A percentile compares a stretch with the other conserved stretches of the same genome.
phyloP scores from a whole-genome alignment of 2,888 invertebrate genomes.

The Trissoscelio sp. region DNA sequence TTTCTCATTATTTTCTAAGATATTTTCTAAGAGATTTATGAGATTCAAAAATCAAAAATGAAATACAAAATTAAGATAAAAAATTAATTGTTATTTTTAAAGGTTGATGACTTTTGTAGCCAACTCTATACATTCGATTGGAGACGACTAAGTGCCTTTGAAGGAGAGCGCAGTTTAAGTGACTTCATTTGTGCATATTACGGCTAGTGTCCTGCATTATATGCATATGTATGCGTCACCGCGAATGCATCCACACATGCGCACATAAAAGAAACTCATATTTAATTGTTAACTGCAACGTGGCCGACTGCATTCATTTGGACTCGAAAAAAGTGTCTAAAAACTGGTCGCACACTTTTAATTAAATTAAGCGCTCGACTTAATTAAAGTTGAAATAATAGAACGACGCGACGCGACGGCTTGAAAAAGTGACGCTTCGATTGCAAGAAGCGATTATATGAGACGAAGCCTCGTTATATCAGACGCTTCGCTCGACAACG shows the following conservation, averaged over 20 bases:
- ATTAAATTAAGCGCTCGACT: conserved; percentile 23
- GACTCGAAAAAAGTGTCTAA: not conserved
- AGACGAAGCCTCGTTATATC: conserved; percentile 3
- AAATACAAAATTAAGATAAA: too few relatives aligned
- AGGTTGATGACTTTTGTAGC: conserved; percentile 16
- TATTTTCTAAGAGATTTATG: too few relatives aligned
- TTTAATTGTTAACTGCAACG: conserved; percentile 47
- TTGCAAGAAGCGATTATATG: conserved; percentile 14
- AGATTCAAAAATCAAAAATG: too few relatives aligned
- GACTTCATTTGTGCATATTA: conserved; percentile 57
- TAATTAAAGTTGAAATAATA: conserved; percentile 16
- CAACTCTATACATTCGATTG: conserved; percentile 29
- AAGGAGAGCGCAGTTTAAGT: conserved; percentile 48
- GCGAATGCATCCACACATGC: conserved; percentile 1
- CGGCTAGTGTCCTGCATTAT: conserved; percentile 41
- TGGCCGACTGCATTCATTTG: conserved; percentile 22
- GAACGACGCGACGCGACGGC: too few relatives aligned
- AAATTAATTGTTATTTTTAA: too few relatives aligned
- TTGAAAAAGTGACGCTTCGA: too few relatives aligned
- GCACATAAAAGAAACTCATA: conserved; percentile 2
- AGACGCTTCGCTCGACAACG: conserved; percentile 10
- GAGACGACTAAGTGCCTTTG: conserved; percentile 41
- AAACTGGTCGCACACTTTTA: not conserved
- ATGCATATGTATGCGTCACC: conserved; percentile 42
- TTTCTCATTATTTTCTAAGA: too few relatives aligned